These are phyloP conservation scores for Trichoplusia ni DNA, from an alignment of 1,140 invertebrate genomes.

Conservation along the genomic window DNA sequence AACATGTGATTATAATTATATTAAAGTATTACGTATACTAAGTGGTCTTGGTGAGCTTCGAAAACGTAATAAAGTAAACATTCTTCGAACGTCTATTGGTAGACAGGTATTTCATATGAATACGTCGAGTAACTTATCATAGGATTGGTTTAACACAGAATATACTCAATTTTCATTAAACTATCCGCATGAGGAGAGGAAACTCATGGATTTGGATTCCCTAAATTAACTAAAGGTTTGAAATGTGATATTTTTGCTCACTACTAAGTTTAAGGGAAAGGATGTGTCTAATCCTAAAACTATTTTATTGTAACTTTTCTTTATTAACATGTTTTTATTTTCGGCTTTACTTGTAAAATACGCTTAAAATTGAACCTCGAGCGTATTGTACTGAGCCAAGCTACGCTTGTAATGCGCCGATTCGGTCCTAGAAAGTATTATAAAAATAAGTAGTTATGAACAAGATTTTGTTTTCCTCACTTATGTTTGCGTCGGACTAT, in stretches of 20 bases:
- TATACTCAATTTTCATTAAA: no score
- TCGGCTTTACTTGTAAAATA: neutral
- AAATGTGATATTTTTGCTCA: no score
- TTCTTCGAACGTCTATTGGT: neutral
- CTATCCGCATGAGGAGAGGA: no score
- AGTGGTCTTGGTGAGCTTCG: no score
- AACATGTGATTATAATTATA: no score
- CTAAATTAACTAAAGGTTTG: neutral
- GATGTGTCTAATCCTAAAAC: neutral
- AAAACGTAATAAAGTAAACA: no score
- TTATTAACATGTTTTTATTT: neutral
- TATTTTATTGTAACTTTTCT: neutral
- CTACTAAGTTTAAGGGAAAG: no score
- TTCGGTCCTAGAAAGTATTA: conserved; percentile 7
- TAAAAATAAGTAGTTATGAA: conserved; percentile 44
- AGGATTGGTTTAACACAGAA: no score
- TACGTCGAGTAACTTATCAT: neutral
- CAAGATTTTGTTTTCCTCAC: conserved; percentile 75
- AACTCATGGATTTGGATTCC: no score
- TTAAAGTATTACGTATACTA: no score
- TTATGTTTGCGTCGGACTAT: conserved; percentile 73
- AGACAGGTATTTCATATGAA: no score
- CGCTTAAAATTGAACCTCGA: neutral
- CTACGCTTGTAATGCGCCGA: no score
- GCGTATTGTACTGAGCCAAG: neutral